Evolutionary conservation across 1,140 invertebrate species (phyloP), one percentile per base, ranked within the genome.

Genomic region (Camponotus vicinus): DNA sequence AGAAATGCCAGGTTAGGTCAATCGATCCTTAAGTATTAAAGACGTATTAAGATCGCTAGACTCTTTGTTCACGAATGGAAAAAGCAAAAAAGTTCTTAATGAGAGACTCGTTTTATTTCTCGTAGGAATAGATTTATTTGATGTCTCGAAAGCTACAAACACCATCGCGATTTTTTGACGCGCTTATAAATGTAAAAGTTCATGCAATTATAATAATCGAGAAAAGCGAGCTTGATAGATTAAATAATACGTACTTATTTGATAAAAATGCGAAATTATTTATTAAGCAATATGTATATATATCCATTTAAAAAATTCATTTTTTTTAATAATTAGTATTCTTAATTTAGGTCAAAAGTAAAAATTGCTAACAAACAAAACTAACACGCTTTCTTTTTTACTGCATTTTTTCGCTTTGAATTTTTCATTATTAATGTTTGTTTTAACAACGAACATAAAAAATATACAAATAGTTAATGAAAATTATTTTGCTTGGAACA

Each of bases 21-120:
- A 67, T 78, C 61, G 73, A 85, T 79, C 63, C 6, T 11, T 79
- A 69, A 85, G n/a, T 86, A 80, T 86, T 77, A 79, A 79, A 86
- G 76, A 86, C 18, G 34, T 27, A 78, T 77, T 67, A 71, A 84
- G 55, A 76, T 87, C 64, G 86, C 37, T 15, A 37, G 45, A 37
- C 59, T 49, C 55, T 64, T 83, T 49, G 5, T 59, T 87, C 34
- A 18, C 0, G 6, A 63, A 61, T 63, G 34, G 7, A 70, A 67
- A 40, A 66, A 57, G 49, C 37, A 66, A 42, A 63, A 70, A 49
- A 78, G 18, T 55, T 37, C 45, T 84, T 83, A 85, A 87, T 52
- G 79, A 84, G 18, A 2, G 11, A 7, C 9, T 42, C 21, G 45
- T 63, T 76, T 83, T 63, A 83, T 71, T 84, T 77, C 37, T 32